A percentile compares a stretch with the other conserved stretches of the same genome.
phyloP scores from a whole-genome alignment of 1,140 invertebrate species.

The Heliconius nattereri region DNA sequence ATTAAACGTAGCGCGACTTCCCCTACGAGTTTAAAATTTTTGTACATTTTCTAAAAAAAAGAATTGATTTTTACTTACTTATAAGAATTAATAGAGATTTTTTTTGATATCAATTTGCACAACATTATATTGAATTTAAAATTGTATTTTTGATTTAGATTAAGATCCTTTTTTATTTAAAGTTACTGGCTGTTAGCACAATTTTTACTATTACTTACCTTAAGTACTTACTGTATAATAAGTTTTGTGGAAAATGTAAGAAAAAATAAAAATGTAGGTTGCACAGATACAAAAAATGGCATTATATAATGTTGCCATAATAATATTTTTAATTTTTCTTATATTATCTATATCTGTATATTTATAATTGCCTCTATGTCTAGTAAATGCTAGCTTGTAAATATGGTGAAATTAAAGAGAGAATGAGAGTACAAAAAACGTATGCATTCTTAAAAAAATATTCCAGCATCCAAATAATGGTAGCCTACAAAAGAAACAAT shows the following conservation, averaged over 20 bases:
- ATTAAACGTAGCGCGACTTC: too few species aligned
- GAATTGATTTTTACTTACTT: neutral
- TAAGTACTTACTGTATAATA: slow-evolving; percentile 10
- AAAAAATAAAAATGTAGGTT: neutral
- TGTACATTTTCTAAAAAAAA: too few species aligned
- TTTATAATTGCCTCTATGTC: slow-evolving; percentile 36
- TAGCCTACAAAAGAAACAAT: neutral
- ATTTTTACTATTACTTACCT: neutral
- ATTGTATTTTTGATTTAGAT: neutral
- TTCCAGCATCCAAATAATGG: neutral
- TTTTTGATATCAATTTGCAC: neutral
- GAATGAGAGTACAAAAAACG: neutral
- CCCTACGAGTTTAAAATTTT: too few species aligned
- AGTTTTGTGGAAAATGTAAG: slow-evolving; percentile 9
- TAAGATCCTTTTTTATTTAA: neutral
- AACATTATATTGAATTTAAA: neutral
- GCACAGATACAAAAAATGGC: neutral
- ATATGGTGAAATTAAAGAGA: slow-evolving; percentile 30
- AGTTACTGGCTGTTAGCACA: slow-evolving; percentile 7
- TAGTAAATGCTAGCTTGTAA: slow-evolving; percentile 52
- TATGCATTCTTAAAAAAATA: neutral
- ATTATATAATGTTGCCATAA: neutral
- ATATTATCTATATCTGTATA: slow-evolving; percentile 31
- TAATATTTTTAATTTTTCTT: slow-evolving; percentile 21
- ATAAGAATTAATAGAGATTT: neutral